Conservation (phyloP, 2,113 vertebrate genomes). For the Calidris pugnax region DNA sequence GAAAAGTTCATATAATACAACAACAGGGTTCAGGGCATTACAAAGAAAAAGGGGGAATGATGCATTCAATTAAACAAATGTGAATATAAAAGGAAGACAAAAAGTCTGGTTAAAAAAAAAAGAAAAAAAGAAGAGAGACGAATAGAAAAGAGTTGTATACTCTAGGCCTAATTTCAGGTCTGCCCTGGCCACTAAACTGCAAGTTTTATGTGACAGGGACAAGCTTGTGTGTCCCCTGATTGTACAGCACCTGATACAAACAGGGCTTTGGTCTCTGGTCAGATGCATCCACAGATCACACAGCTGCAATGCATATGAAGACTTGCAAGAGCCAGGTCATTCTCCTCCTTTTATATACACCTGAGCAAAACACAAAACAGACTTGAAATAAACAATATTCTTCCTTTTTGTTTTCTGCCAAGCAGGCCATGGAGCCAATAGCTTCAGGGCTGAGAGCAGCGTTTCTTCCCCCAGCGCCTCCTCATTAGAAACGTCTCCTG, state of each 20-base stretch:
- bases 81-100: not conserved
- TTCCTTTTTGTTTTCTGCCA: not conserved
- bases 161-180: not conserved
- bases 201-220: not conserved
- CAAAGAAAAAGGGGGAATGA: not conserved
- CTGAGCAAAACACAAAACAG: not conserved
- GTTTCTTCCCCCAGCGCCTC: not conserved
- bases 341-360: not conserved
- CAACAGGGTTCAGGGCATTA: not conserved
- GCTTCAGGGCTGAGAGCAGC: not conserved
- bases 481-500: constrained; percentile 13
- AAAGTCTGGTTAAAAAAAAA: not conserved
- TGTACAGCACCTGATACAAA: rapidly evolving
- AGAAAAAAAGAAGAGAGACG: not conserved
- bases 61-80: not conserved
- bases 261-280: not conserved
- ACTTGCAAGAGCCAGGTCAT: not conserved
- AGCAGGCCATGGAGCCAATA: not conserved
- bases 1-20: not conserved
- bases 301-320: not conserved
- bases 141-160: not conserved
- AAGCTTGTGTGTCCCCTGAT: rapidly evolving
- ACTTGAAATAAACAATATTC: not conserved
- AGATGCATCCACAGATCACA: not conserved
- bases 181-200: not conserved